A percentile compares a stretch with the other conserved stretches of the same genome.
Conservation (phyloP, 1,140 invertebrate species). For the Drosophila guanche region DNA sequence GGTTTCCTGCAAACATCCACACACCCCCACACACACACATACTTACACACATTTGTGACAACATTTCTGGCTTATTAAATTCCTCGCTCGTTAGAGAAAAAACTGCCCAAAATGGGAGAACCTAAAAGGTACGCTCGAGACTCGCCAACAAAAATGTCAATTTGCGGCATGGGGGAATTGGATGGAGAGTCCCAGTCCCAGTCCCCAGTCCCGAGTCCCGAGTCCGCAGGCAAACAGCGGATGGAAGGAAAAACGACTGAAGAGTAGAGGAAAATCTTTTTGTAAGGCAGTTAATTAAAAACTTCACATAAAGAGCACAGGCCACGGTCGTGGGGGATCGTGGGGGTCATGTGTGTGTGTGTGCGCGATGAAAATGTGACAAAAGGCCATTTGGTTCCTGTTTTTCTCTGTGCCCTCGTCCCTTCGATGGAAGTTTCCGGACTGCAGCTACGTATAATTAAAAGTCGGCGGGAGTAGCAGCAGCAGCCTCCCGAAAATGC, state of each 20-base stretch:
- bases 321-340: slow-evolving; percentile 1
- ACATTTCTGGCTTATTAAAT: slow-evolving; percentile 74
- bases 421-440: slow-evolving; percentile 19
- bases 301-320: slow-evolving; percentile 62
- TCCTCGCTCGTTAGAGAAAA: slow-evolving; percentile 46
- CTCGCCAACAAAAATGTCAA: slow-evolving; percentile 62
- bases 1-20: background rate
- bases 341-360: slow-evolving; percentile 12
- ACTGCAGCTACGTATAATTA: slow-evolving; percentile 37
- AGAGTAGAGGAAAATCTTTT: slow-evolving; percentile 67
- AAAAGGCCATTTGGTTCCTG: slow-evolving; percentile 18
- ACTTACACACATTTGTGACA: background rate
- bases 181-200: no score
- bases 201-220: slow-evolving; percentile 26
- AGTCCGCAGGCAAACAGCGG: slow-evolving; percentile 28
- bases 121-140: background rate
- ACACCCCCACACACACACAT: background rate
- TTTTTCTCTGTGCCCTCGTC: background rate
- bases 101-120: background rate
- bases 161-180: slow-evolving; percentile 55
- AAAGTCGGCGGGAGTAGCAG: slow-evolving; percentile 19
- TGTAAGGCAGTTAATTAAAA: slow-evolving; percentile 80
- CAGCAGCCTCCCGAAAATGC: slow-evolving; percentile 10
- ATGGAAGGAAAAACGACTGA: slow-evolving; percentile 15
- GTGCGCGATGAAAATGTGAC: slow-evolving; percentile 44